A percentile compares a stretch with the other conserved stretches of the same genome.
Conservation (phyloP, 2,113 vertebrate species). For the Ciconia maguari region DNA sequence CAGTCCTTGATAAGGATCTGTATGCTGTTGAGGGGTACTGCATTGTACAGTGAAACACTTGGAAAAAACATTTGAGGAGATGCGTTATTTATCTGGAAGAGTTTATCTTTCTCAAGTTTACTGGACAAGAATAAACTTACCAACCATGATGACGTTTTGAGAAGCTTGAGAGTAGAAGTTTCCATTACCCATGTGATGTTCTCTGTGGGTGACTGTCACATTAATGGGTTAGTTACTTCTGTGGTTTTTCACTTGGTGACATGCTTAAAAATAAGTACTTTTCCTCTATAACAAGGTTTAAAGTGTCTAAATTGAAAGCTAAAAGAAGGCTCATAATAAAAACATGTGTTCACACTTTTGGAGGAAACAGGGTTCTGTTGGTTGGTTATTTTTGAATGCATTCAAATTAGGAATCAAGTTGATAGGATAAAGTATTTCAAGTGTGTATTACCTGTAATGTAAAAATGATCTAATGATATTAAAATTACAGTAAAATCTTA, state of each 20-base stretch:
- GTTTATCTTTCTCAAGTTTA: background rate
- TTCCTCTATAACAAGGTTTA: background rate
- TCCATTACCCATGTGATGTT: background rate
- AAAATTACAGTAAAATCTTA: background rate
- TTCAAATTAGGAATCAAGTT: background rate
- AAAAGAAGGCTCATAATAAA: background rate
- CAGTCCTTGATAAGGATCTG: background rate
- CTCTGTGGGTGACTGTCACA: background rate
- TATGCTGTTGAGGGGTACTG: background rate
- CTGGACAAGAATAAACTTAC: background rate
- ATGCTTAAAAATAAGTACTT: background rate
- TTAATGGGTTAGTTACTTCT: background rate
- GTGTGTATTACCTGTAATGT: background rate
- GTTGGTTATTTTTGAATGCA: background rate
- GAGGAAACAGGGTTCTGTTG: background rate
- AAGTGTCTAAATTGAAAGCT: background rate
- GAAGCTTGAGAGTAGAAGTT: background rate
- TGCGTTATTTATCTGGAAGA: background rate
- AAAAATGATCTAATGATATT: background rate
- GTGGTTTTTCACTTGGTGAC: conserved; percentile 8
- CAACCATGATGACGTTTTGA: background rate
- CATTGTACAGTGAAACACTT: background rate
- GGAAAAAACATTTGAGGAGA: background rate
- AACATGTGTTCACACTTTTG: background rate
- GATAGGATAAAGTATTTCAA: background rate